Conservation (phyloP, 2,888 invertebrate genomes). For the Euzetes globulus region DNA sequence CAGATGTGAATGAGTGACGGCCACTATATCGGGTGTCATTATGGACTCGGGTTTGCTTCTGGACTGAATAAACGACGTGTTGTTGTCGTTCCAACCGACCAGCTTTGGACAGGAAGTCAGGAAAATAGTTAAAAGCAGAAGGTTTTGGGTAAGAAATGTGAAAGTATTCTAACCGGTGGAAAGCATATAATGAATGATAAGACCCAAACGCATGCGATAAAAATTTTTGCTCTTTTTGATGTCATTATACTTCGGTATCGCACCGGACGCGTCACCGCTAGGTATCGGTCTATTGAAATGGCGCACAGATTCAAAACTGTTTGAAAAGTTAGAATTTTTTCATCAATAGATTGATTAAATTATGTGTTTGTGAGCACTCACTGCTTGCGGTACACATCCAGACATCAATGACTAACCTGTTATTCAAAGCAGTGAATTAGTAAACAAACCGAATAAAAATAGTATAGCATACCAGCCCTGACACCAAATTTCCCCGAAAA, state of each 20-base stretch:
- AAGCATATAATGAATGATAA: conserved; percentile 83
- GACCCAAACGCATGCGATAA: conserved; percentile 89
- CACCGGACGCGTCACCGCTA: conserved; percentile 92
- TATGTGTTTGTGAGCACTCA: neutral
- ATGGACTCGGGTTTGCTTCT: neutral
- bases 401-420: conserved; percentile 76
- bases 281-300: conserved; percentile 73
- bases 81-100: conserved; percentile 68
- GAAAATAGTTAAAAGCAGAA: neutral
- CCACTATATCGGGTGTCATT: neutral
- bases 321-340: neutral
- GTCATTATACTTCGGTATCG: conserved; percentile 84
- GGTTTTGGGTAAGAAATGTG: neutral
- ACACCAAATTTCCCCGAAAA: conserved; percentile 93
- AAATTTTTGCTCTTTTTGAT: conserved; percentile 68
- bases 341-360: neutral
- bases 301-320: conserved; percentile 74
- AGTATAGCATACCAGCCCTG: conserved; percentile 64
- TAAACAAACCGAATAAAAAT: neutral
- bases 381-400: conserved; percentile 97
- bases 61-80: conserved; percentile 9
- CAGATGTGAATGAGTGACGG: conserved; percentile 2
- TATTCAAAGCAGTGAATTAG: neutral
- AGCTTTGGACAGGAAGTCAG: neutral
- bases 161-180: conserved; percentile 58